phyloP scores from a whole-genome alignment of 2,888 invertebrate species.

The Tetheella fluctuosa region DNA sequence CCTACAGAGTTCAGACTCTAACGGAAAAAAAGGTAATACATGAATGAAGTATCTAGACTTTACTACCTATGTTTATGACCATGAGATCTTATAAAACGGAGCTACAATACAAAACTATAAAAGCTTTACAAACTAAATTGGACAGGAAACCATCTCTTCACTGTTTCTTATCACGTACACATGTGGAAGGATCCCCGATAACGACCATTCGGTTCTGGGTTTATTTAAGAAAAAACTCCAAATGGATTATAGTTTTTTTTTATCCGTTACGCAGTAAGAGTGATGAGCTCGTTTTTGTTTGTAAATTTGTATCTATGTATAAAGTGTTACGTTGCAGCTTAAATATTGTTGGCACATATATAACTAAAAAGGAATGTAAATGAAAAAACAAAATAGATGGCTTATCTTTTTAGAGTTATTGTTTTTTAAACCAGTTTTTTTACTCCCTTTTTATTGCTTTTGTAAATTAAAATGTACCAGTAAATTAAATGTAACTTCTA shows the following conservation, averaged over 20 bases:
- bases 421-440: too few species aligned
- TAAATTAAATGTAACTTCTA: background rate
- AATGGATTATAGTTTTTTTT: conserved; percentile 30
- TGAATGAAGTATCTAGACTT: conserved; percentile 23
- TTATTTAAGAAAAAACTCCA: conserved; percentile 41
- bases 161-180: conserved; percentile 58
- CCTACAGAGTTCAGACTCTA: background rate
- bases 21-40: background rate
- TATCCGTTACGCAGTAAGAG: conserved; percentile 5
- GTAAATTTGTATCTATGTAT: background rate
- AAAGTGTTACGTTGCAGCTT: background rate
- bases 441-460: background rate
- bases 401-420: too few species aligned
- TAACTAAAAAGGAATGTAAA: background rate
- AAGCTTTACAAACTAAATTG: conserved; percentile 55
- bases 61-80: conserved; percentile 32
- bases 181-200: conserved; percentile 44
- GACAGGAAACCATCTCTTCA: conserved; percentile 49
- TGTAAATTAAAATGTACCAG: background rate
- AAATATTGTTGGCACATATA: background rate
- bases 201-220: conserved; percentile 43
- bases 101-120: conserved; percentile 43
- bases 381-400: too few species aligned
- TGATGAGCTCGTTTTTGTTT: conserved; percentile 8
- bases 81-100: conserved; percentile 29